Evolutionary conservation across 2,113 vertebrate species (phyloP).

Genomic region (Nannospalax galili): DNA sequence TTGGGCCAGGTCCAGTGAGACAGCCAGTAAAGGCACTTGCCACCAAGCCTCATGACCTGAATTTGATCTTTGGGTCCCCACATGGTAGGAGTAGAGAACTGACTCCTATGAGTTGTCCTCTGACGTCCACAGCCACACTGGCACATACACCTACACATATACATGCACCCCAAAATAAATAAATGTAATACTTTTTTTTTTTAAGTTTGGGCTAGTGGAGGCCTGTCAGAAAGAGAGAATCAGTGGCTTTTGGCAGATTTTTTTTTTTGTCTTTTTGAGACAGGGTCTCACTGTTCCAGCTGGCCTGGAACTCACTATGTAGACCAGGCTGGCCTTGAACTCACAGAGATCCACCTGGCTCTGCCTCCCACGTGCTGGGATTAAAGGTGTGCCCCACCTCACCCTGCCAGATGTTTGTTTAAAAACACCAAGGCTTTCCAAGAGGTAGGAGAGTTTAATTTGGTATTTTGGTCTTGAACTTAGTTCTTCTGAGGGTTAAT

Average conservation of each 20-base stretch:
- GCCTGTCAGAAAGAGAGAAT: not conserved
- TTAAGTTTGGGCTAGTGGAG: not conserved
- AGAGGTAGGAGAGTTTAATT: slow-evolving; percentile 26
- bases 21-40: too few relatives aligned
- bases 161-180: not conserved
- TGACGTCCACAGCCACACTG: too few relatives aligned
- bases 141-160: not conserved
- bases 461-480: slow-evolving; percentile 40
- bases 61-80: not conserved
- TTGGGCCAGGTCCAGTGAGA: not conserved
- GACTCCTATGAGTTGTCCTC: not conserved
- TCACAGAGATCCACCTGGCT: too few relatives aligned
- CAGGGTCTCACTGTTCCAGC: too few relatives aligned
- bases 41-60: not conserved
- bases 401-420: slow-evolving; percentile 31
- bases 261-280: too few relatives aligned
- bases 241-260: not conserved
- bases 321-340: too few relatives aligned
- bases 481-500: not conserved
- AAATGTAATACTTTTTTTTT: not conserved
- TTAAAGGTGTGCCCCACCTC: too few relatives aligned
- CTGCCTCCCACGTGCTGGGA: too few relatives aligned
- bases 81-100: not conserved
- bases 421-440: not conserved
- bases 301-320: too few relatives aligned